Percentiles rank a stretch among this genome's conserved stretches.
phyloP scores from a whole-genome alignment of 2,113 vertebrate species.

The Callipepla californica region DNA sequence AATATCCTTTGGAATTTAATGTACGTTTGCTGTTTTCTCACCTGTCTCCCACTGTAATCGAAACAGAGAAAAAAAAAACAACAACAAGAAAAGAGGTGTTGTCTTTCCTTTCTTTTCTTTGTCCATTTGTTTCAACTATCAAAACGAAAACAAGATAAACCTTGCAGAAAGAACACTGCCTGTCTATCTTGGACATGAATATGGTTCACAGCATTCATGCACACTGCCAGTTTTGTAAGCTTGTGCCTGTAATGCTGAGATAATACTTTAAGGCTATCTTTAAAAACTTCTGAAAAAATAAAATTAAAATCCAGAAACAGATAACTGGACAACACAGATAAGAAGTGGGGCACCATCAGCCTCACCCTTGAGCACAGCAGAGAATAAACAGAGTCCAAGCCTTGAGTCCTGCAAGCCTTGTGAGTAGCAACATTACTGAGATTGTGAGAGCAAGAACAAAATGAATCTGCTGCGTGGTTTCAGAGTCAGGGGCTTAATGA shows the following conservation, averaged over 20 bases:
- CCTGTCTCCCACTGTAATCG: not conserved
- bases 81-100: not conserved
- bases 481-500: not conserved
- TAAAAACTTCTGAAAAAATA: not conserved
- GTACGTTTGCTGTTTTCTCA: not conserved
- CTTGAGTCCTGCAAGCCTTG: not conserved
- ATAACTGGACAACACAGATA: not conserved
- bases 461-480: not conserved
- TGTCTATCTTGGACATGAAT: not conserved
- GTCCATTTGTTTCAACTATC: constrained; percentile 29
- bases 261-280: not conserved
- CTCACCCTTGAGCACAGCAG: not conserved
- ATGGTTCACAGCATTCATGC: not conserved
- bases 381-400: not conserved
- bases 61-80: not conserved
- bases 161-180: constrained; percentile 31
- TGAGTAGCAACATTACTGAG: rapidly evolving
- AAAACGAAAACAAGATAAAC: constrained; percentile 48
- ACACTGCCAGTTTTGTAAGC: not conserved
- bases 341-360: not conserved
- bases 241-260: not conserved
- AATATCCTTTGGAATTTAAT: not conserved
- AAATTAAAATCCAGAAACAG: not conserved
- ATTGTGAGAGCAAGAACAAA: not conserved
- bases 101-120: not conserved